Base-by-base conservation (phyloP, 37 sponge, comb jelly and placozoan genomes). In the Haliclona indistincta region DNA sequence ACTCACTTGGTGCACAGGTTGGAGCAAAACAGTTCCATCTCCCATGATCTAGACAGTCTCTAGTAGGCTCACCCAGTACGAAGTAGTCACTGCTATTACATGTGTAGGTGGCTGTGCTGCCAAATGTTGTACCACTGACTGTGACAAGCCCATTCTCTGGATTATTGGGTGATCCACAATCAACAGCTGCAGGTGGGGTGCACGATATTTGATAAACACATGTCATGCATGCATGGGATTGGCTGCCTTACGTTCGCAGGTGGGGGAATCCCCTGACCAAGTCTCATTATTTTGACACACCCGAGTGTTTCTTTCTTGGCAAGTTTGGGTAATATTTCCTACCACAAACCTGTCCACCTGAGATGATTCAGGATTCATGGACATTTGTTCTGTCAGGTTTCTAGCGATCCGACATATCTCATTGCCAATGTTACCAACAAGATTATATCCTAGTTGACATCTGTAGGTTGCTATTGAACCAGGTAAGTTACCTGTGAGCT, bases 241-340 rank as follows among this genome's bases (percentile, higher is more conserved):
- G 15, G 2, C 23, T 45, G 10, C 33, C 73, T 51, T 67, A 87
- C 87, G 30, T 76, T 70, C 20, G 33, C 92, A 92, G 15, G 32
- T 38, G 15, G 87, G 87, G 0, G 61, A 52, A 23, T 38, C 34
- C 37, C 75, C 82, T 40, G 70, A 63, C 92, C 92, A 91, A 36
- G 34, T 11, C 41, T 80, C 81, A 68, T 82, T 69, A 3, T 62
- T 56, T 54, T 67, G 58, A 63, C 92, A 91, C 0, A 43, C 38
- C 26, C 91, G 28, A 35, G 3, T 35, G 33, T 23, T 30, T 10
- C 28, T 36, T 33, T n/a, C n/a, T n/a, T n/a, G n/a, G n/a, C n/a
- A n/a, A n/a, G n/a, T n/a, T n/a, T n/a, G n/a, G n/a, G n/a, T n/a
- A n/a, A n/a, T n/a, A n/a, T n/a, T n/a, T n/a, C n/a, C n/a, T n/a